Evolutionary conservation across 1,140 invertebrate genomes (phyloP).

Genomic region (Eumeta japonica): DNA sequence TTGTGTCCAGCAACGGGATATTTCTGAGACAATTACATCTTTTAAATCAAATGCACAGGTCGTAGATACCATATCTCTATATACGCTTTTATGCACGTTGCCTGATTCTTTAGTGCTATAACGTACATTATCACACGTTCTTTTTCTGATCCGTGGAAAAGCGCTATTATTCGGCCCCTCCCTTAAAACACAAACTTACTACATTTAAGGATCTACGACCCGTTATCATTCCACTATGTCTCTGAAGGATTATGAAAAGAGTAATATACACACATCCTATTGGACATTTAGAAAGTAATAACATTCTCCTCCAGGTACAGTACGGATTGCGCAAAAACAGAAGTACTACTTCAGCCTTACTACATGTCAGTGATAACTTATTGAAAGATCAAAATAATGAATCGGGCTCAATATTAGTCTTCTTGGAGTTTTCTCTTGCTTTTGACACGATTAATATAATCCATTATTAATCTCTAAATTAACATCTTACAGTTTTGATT

Average conservation of each 20-base stretch:
- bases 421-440: background rate
- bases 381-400: background rate
- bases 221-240: background rate
- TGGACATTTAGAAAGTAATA: background rate
- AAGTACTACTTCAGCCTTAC: background rate
- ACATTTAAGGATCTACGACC: constrained; percentile 1
- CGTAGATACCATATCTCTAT: constrained; percentile 1
- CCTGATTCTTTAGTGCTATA: background rate
- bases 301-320: constrained; percentile 1
- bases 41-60: too few species aligned
- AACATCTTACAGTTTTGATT: too few species aligned
- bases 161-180: constrained; percentile 2
- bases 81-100: too few species aligned
- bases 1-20: too few species aligned
- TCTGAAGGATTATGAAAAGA: background rate
- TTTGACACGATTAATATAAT: background rate
- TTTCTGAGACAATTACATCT: too few species aligned
- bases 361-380: too few species aligned
- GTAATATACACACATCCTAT: background rate
- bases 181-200: background rate
- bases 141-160: constrained; percentile 6
- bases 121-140: constrained; percentile 2
- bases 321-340: constrained; percentile 2
- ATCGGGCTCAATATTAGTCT: too few species aligned
- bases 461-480: too few species aligned